A percentile compares a stretch with the other conserved stretches of the same genome.
Evolutionary conservation across 2,113 vertebrate genomes (phyloP).

Genomic region (Mus spicilegus): DNA sequence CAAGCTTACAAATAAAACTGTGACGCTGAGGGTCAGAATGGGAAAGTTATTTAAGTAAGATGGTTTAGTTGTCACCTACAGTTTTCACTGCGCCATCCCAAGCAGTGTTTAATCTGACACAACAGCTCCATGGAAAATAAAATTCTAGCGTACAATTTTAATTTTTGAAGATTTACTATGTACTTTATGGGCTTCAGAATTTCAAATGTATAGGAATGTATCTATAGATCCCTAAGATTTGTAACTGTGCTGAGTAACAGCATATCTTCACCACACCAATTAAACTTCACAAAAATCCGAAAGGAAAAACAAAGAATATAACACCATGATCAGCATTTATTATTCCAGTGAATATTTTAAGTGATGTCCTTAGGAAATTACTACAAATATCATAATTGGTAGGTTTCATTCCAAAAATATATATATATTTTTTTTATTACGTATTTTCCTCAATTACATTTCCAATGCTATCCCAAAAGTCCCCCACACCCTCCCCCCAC

Average conservation of each 20-base stretch:
- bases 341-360: neutral
- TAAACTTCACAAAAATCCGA: neutral
- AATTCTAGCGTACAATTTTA: constrained; percentile 12
- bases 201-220: neutral
- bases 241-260: neutral
- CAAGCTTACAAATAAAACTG: neutral
- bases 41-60: neutral
- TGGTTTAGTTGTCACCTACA: neutral
- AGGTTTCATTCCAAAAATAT: neutral
- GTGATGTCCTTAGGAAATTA: neutral
- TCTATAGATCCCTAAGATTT: neutral
- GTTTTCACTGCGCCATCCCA: neutral
- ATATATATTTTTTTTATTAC: neutral
- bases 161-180: neutral
- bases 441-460: no score
- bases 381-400: neutral
- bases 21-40: neutral
- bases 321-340: neutral
- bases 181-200: neutral
- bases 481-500: no score
- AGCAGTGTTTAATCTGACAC: neutral
- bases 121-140: constrained; percentile 20
- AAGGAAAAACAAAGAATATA: neutral
- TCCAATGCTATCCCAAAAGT: no score
- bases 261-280: neutral